These are phyloP conservation scores for Hyaena hyaena DNA, from an alignment of 2,113 vertebrate species.

Conservation along the genomic window DNA sequence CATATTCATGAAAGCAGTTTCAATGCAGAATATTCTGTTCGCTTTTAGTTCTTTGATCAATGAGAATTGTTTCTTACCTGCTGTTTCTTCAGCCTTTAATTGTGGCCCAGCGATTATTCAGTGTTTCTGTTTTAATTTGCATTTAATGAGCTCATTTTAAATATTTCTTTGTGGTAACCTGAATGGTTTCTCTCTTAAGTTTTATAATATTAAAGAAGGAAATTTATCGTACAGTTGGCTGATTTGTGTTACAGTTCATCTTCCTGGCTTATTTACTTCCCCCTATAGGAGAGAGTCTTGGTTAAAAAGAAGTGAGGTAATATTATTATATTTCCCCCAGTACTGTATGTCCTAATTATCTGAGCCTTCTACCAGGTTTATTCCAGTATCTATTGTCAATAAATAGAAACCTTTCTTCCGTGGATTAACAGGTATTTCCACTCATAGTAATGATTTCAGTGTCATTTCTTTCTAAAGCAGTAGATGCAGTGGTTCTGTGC, in stretches of 20 bases:
- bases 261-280: background rate
- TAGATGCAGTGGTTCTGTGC: background rate
- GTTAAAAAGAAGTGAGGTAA: background rate
- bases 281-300: background rate
- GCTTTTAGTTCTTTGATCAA: constrained; percentile 78
- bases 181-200: constrained; percentile 39
- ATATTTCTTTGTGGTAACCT: constrained; percentile 59
- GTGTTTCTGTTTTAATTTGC: constrained; percentile 80
- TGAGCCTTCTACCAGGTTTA: background rate
- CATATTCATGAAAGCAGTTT: constrained; percentile 70
- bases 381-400: background rate
- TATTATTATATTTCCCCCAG: background rate
- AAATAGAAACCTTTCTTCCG: background rate
- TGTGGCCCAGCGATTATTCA: constrained; percentile 74
- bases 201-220: constrained; percentile 49
- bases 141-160: constrained; percentile 77
- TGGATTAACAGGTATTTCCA: background rate
- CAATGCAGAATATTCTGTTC: constrained; percentile 62
- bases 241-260: background rate
- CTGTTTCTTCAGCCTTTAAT: constrained; percentile 78
- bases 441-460: background rate
- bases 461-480: background rate
- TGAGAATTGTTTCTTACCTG: constrained; percentile 80
- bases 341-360: background rate
- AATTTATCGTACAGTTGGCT: background rate